A percentile compares a stretch with the other conserved stretches of the same genome.
Evolutionary conservation across 2,797 vertebrate genomes (phyloP).

Genomic region (Eidolon dupreanum): DNA sequence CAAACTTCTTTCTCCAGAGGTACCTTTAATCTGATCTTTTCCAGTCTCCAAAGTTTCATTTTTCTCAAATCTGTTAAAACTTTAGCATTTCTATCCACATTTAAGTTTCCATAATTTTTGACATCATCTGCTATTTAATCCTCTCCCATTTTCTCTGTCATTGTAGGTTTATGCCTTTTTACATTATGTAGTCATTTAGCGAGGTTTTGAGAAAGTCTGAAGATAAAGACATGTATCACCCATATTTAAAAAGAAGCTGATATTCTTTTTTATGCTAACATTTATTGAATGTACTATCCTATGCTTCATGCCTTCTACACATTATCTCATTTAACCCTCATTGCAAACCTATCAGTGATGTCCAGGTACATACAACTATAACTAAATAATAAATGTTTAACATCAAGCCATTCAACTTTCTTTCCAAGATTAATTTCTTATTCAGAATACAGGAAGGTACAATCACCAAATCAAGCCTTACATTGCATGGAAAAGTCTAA

Average conservation of each 20-base stretch:
- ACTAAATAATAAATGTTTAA: slow-evolving; percentile 9
- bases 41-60: background rate
- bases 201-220: background rate
- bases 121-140: background rate
- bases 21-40: background rate
- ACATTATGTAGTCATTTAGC: background rate
- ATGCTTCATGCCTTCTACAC: background rate
- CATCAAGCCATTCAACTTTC: background rate
- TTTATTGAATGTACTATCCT: background rate
- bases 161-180: background rate
- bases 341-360: background rate
- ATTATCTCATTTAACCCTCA: background rate
- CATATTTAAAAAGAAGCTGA: background rate
- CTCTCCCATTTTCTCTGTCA: background rate
- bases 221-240: background rate
- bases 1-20: background rate
- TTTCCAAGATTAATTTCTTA: slow-evolving; percentile 24
- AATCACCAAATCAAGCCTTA: background rate
- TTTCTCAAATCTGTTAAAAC: background rate
- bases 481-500: background rate
- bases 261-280: background rate
- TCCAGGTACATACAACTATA: background rate
- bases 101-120: background rate
- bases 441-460: slow-evolving; percentile 1
- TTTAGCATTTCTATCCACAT: background rate